Conservation (phyloP, 1,140 invertebrate species). For the Drosophila paulistorum region DNA sequence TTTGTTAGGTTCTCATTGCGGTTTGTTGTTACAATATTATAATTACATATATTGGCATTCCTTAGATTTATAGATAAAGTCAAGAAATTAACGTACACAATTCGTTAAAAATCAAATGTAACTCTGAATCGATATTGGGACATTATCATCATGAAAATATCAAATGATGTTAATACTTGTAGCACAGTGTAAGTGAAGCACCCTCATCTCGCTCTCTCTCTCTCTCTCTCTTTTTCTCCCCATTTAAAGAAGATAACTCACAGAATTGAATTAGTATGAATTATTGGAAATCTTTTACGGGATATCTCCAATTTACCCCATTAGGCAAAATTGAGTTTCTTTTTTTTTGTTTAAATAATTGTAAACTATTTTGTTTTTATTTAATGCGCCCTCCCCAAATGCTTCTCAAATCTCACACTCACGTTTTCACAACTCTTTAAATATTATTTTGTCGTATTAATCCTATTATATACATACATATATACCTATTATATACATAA, state of each 20-base stretch:
- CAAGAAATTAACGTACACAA: not conserved
- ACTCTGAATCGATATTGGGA: no score
- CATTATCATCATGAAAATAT: no score
- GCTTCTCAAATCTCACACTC: constrained; percentile 70
- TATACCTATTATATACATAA: constrained; percentile 21
- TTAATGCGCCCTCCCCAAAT: constrained; percentile 45
- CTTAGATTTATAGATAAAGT: not conserved
- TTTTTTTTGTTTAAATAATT: constrained; percentile 24
- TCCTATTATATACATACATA: constrained; percentile 58
- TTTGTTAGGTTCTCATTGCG: no score
- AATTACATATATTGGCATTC: constrained; percentile 3
- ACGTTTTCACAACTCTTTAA: constrained; percentile 55
- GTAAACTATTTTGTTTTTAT: constrained; percentile 68
- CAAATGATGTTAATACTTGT: not conserved
- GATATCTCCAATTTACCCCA: not conserved
- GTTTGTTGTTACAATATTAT: not conserved
- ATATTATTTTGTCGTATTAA: constrained; percentile 62
- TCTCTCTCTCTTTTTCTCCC: not conserved
- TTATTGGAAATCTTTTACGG: not conserved
- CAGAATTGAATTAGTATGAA: constrained; percentile 1
- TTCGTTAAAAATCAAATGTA: not conserved
- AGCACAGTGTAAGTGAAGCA: constrained; percentile 2
- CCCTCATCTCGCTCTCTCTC: not conserved
- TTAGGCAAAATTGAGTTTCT: not conserved
- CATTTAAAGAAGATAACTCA: not conserved